Conservation (phyloP, 2,888 invertebrate species). For the Eupithecia subfuscata region DNA sequence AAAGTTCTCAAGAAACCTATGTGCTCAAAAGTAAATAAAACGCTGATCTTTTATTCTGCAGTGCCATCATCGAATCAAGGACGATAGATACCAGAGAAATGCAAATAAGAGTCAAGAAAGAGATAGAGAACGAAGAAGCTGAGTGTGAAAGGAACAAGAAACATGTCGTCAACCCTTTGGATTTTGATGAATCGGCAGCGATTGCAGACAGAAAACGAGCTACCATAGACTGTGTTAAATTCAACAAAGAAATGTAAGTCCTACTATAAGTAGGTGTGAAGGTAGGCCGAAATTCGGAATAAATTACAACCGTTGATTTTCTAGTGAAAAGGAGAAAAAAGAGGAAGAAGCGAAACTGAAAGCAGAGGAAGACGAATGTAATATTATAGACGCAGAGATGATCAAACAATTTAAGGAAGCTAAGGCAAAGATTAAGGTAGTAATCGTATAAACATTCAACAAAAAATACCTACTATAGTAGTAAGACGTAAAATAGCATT, state of each 20-base stretch:
- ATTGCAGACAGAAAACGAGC: conserved; percentile 37
- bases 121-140: conserved; percentile 49
- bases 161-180: conserved; percentile 21
- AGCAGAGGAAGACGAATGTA: conserved; percentile 44
- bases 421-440: conserved; percentile 48
- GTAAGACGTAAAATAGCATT: neutral
- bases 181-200: conserved; percentile 18
- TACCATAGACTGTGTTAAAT: conserved; percentile 47
- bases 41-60: conserved; percentile 36
- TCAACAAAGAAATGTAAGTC: conserved; percentile 62
- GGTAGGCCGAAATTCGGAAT: neutral
- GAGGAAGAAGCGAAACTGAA: conserved; percentile 41
- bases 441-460: neutral
- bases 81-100: conserved; percentile 60
- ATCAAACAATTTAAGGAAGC: conserved; percentile 48
- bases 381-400: conserved; percentile 46
- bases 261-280: neutral
- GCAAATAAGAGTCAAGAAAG: conserved; percentile 59
- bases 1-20: no score
- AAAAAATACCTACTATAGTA: neutral
- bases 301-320: neutral
- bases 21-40: neutral
- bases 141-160: conserved; percentile 41
- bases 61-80: conserved; percentile 64
- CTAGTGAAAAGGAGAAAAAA: conserved; percentile 46